Conservation (phyloP, 1,140 invertebrate genomes). For the Oscheius sp. region DNA sequence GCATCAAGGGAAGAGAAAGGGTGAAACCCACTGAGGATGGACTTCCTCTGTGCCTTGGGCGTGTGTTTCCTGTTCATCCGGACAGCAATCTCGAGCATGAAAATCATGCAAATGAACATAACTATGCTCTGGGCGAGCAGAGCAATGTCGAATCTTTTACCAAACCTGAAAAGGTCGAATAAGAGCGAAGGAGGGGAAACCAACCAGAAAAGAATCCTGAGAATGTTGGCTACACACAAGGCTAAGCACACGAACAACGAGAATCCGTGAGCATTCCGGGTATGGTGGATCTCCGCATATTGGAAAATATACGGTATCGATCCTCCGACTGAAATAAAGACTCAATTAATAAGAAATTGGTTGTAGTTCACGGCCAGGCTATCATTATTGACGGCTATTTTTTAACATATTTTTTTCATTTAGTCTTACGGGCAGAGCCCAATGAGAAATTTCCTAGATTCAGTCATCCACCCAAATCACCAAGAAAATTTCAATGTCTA, state of each 20-base stretch:
- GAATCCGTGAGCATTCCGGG: slow-evolving; percentile 71
- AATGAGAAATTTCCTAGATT: too few species aligned
- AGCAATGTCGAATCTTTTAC: slow-evolving; percentile 88
- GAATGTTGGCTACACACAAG: slow-evolving; percentile 87
- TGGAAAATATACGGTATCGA: slow-evolving; percentile 61
- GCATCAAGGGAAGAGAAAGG: not conserved
- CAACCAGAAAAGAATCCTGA: slow-evolving; percentile 96
- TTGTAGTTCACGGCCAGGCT: too few species aligned
- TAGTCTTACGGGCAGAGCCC: too few species aligned
- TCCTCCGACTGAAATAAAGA: slow-evolving; percentile 33
- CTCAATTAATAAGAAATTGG: too few species aligned
- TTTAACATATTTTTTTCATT: too few species aligned
- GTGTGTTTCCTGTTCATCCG: slow-evolving; percentile 67
- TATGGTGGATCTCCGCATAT: slow-evolving; percentile 42
- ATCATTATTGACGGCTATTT: too few species aligned
- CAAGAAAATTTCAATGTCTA: too few species aligned
- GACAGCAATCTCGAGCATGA: slow-evolving; percentile 80
- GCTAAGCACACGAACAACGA: slow-evolving; percentile 92
- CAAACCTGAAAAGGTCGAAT: slow-evolving; percentile 76
- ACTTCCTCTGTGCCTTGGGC: slow-evolving; percentile 49
- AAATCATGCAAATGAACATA: slow-evolving; percentile 88
- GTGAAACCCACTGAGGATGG: slow-evolving; percentile 48
- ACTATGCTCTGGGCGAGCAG: slow-evolving; percentile 91
- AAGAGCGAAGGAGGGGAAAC: too few species aligned
- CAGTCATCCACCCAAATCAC: too few species aligned